Base-by-base conservation (phyloP, 1,140 invertebrate genomes). In the Eulimnadia texana region DNA sequence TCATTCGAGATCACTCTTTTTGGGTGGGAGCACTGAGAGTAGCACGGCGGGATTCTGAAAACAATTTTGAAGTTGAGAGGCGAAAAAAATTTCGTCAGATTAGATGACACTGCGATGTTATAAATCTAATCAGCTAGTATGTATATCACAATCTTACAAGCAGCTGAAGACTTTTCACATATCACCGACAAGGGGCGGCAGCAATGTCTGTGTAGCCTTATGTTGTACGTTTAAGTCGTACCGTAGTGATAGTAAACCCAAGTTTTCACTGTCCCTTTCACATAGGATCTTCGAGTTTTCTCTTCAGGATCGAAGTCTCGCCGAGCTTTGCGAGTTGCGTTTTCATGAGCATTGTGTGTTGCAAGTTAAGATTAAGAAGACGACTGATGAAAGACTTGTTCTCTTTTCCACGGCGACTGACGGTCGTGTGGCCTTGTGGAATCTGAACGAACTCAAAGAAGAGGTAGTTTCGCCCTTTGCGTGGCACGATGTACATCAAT, bases 341-440 rank as follows among this genome's bases (percentile, higher is more conserved):
- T 70, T 66, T 56, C 70, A 72, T 58, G 59, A 68, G 47, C 67
- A 71, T 53, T 73, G 73, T 67, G 65, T 74, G 16, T 66, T 74
- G 10, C 68, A 69, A 58, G 67, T 70, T n/a, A 33, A 50, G 22
- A 59, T 67, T 33, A 57, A 68, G 25, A 56, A 66, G 19, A 56
- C 33, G 19, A 3, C 50, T 62, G 13, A 24, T 11, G 50, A 16
- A 10, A 50, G 50, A 58, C 13, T 57, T 56, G 42, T 66, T 28
- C 64, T 83, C 20, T 66, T 83, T 28, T 79, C 80, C 0, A 78
- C 80, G 69, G 79, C 77, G 9, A 85, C 83, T 1, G 79, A 83
- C 75, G 84, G 85, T 19, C 70, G 74, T 24, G 66, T 84, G 16
- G 74, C 78, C 49, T 79, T 86, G 66, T 86, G 83, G 81, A 69